Evolutionary conservation across 2,797 vertebrate genomes (phyloP), one percentile per base, ranked within the genome.

Genomic region (Ambastaia sidthimunki): DNA sequence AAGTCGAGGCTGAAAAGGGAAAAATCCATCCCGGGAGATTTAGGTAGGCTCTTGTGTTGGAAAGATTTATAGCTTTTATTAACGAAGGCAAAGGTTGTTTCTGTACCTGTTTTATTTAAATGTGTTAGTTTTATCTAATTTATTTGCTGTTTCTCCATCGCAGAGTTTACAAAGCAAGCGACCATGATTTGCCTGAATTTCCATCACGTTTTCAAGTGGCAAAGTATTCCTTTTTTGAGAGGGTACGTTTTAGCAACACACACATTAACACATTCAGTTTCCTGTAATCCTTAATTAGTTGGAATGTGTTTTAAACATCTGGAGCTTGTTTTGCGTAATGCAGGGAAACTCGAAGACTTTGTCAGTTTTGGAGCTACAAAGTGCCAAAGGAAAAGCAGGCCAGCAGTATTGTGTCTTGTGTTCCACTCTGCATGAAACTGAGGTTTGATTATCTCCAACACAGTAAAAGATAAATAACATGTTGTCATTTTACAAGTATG

Each of bases 291-390:
- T 12, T 18, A 54, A 25, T 78, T 41, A 10, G 41, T 57, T 34
- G 31, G 2, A 63, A 15, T 37, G 70, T 47, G 13, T 63, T 25
- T 74, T 50, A 16, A n/a, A 28, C 50, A 11, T 72, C 21, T 62
- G n/a, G 21, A 15, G 1, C 9, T 65, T 44, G 18, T 19, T 48
- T 74, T 81, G n/a, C 78, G 18, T 80, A 47, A 78, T 63, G 1
- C 15, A 80, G 78, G 48, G 37, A 21, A 66, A 71, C 10, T 15
- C 21, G 4, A 76, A 21, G 28, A 76, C 71, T 1, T 92, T 41
- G 90, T 90, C 11, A 70, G 89, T 95, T 66, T 57, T 94, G 82
- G 96, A 97, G 88, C 90, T 97, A 37, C 94, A 93, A 81, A 95
- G 94, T 60, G 81, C 68, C 80, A 88, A 5, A 82, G 85, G 81